These are phyloP conservation scores for Neoarius graeffei DNA, from an alignment of 2,113 vertebrate species.

Conservation along the genomic window DNA sequence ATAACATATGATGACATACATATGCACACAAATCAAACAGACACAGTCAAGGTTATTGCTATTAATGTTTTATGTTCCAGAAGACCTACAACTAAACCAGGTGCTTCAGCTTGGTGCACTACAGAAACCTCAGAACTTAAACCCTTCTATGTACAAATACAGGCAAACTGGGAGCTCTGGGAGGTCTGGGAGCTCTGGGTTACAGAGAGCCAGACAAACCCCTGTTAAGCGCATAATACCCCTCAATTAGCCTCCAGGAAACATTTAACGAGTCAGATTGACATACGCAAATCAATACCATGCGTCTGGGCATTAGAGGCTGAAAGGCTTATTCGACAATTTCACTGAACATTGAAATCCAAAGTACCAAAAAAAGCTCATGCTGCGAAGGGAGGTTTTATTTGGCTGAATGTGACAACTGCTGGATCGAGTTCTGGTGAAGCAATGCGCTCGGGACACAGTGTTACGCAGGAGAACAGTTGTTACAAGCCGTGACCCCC, in stretches of 20 bases:
- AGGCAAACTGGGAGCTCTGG: slow-evolving; percentile 18
- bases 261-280: slow-evolving; percentile 33
- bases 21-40: background rate
- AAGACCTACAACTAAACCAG: background rate
- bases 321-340: slow-evolving; percentile 42
- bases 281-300: slow-evolving; percentile 54
- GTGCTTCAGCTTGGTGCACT: background rate
- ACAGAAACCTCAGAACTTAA: background rate
- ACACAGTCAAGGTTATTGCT: background rate
- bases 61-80: background rate
- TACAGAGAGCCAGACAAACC: slow-evolving; percentile 31
- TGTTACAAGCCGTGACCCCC: slow-evolving; percentile 35
- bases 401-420: slow-evolving; percentile 14
- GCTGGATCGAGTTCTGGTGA: slow-evolving; percentile 9
- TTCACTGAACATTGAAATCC: slow-evolving; percentile 48
- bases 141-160: slow-evolving; percentile 15
- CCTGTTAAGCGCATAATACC: slow-evolving; percentile 47
- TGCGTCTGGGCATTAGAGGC: slow-evolving; percentile 17
- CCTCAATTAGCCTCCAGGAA: slow-evolving; percentile 49
- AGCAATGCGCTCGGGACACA: background rate
- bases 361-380: slow-evolving; percentile 43
- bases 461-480: slow-evolving; percentile 4
- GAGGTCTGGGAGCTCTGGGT: background rate
- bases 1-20: background rate
- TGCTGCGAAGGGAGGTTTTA: slow-evolving; percentile 20